Evolutionary conservation across 1,140 invertebrate genomes (phyloP).

Genomic region (Heterodera carotae): DNA sequence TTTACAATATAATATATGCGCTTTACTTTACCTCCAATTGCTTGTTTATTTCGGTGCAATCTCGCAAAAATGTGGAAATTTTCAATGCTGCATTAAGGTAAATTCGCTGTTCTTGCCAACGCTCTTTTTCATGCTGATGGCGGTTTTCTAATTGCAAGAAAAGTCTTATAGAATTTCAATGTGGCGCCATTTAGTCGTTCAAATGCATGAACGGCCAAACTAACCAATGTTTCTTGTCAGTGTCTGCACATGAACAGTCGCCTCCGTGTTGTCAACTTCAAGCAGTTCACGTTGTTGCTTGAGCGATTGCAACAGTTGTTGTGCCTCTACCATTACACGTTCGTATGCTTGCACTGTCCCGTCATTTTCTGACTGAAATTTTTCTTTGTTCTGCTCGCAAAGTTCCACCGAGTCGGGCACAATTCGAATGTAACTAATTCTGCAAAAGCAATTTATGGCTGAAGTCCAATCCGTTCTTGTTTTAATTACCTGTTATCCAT

Average conservation of each 20-base stretch:
- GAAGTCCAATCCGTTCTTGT: not conserved
- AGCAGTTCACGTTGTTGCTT: constrained; percentile 40
- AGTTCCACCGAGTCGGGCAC: constrained; percentile 39
- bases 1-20: too few relatives aligned
- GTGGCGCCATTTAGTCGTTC: too few relatives aligned
- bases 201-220: constrained; percentile 5
- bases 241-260: constrained; percentile 43
- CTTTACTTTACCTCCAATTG: constrained; percentile 37
- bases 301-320: constrained; percentile 44
- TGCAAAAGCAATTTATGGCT: not conserved
- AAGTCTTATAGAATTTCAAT: too few relatives aligned
- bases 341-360: constrained; percentile 55
- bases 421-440: constrained; percentile 27
- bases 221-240: constrained; percentile 45
- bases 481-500: constrained; percentile 32
- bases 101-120: constrained; percentile 52
- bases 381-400: constrained; percentile 56
- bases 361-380: constrained; percentile 54
- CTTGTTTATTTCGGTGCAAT: constrained; percentile 31
- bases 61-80: constrained; percentile 36
- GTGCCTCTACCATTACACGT: constrained; percentile 54
- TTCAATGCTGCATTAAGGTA: constrained; percentile 37
- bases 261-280: constrained; percentile 44
- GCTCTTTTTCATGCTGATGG: constrained; percentile 43
- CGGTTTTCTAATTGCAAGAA: constrained; percentile 48